A percentile compares a stretch with the other conserved stretches of the same genome.
Conservation (phyloP, 2,888 invertebrate genomes). For the Phania funesta region DNA sequence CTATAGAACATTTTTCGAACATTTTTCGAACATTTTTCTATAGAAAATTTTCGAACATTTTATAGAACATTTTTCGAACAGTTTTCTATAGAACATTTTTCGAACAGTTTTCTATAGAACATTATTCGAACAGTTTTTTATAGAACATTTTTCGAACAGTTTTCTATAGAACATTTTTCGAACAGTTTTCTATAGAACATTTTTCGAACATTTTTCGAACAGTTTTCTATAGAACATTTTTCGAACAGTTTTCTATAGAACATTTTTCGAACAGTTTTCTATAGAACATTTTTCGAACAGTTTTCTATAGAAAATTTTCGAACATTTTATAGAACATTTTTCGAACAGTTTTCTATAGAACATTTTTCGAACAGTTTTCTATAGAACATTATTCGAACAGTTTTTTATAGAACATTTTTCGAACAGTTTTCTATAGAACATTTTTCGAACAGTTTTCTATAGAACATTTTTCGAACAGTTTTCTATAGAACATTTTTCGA, state of each 20-base stretch:
- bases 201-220: no score
- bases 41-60: background rate
- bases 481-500: no score
- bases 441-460: no score
- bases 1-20: no score
- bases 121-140: background rate
- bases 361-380: no score
- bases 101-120: background rate
- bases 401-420: no score
- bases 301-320: background rate
- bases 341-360: background rate
- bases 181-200: no score
- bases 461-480: no score
- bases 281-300: background rate
- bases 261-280: background rate
- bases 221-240: no score
- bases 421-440: no score
- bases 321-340: background rate
- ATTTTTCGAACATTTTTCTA: background rate
- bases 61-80: background rate
- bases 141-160: background rate
- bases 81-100: background rate
- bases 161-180: background rate
- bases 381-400: no score
- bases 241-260: no score